Conservation (phyloP, 1,140 invertebrate species). For the Drosophila parvula region DNA sequence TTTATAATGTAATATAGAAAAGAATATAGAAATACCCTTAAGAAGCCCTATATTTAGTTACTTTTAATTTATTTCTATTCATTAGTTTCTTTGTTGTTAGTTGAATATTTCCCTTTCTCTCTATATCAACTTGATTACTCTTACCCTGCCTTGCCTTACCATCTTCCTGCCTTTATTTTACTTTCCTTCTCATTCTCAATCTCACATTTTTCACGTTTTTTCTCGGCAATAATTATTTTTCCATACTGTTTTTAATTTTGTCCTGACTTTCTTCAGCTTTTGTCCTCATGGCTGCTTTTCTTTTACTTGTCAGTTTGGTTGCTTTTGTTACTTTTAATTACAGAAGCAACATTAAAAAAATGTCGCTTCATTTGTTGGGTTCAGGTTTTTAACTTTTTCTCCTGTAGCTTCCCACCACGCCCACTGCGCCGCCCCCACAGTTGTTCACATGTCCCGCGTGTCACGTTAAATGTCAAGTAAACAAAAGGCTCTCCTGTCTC, state of each 20-base stretch:
- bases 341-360: slow-evolving; percentile 70
- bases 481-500: slow-evolving; percentile 66
- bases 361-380: slow-evolving; percentile 55
- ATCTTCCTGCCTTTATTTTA: slow-evolving; percentile 18
- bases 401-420: slow-evolving; percentile 31
- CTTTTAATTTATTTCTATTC: not conserved
- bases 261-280: slow-evolving; percentile 31
- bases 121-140: not conserved
- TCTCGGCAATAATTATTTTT: slow-evolving; percentile 43
- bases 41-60: not conserved
- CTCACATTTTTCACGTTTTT: slow-evolving; percentile 25
- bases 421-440: slow-evolving; percentile 16
- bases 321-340: slow-evolving; percentile 75
- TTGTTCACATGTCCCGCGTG: slow-evolving; percentile 68
- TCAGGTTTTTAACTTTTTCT: slow-evolving; percentile 56
- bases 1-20: too few relatives aligned
- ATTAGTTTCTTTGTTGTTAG: not conserved
- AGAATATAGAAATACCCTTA: too few relatives aligned
- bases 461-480: slow-evolving; percentile 77
- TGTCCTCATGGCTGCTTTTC: slow-evolving; percentile 24
- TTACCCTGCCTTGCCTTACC: slow-evolving; percentile 3
- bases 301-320: slow-evolving; percentile 34
- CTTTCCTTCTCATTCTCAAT: slow-evolving; percentile 1
- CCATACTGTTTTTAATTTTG: slow-evolving; percentile 30
- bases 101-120: not conserved